A percentile compares a stretch with the other conserved stretches of the same genome.
Conservation (phyloP, 2,113 vertebrate species). For the Xiphophorus couchianus region DNA sequence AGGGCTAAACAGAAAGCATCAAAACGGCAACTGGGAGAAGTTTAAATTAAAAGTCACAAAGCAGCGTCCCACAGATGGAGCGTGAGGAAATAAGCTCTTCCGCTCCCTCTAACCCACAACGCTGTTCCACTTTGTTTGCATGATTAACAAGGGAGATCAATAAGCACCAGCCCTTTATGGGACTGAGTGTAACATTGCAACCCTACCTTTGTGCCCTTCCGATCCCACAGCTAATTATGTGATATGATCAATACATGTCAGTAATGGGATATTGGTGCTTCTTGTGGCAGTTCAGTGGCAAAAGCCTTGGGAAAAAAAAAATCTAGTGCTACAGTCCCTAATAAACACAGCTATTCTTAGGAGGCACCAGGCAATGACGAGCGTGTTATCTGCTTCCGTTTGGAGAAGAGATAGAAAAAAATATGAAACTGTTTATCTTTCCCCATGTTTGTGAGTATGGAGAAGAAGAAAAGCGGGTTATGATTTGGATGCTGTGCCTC, state of each 20-base stretch:
- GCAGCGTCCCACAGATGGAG: conserved; percentile 28
- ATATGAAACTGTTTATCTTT: conserved; percentile 67
- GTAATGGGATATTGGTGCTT: conserved; percentile 74
- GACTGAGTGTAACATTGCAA: conserved; percentile 60
- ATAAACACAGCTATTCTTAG: conserved; percentile 41
- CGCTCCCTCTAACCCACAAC: conserved; percentile 33
- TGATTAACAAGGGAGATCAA: conserved; percentile 78
- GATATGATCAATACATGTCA: conserved; percentile 75
- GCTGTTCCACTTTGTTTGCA: conserved; percentile 72
- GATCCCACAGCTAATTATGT: conserved; percentile 71
- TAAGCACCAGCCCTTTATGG: conserved; percentile 56
- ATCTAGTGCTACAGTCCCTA: conserved; percentile 36
- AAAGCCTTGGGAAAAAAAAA: conserved; percentile 20
- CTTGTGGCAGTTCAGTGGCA: conserved; percentile 25
- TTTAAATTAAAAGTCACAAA: conserved; percentile 28
- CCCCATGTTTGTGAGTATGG: conserved; percentile 15
- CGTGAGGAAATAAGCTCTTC: conserved; percentile 56
- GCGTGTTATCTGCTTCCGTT: conserved; percentile 39
- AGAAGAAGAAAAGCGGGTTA: neutral
- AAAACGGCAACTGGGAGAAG: neutral
- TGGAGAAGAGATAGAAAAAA: conserved; percentile 53
- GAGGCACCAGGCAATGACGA: conserved; percentile 19
- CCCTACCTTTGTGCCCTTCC: conserved; percentile 67
- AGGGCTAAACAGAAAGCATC: neutral
- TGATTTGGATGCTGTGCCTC: conserved; percentile 4